A percentile compares a stretch with the other conserved stretches of the same genome.
These are phyloP conservation scores for Paracanthobrama guichenoti DNA, from an alignment of 2,113 vertebrate species.

Conservation along the genomic window DNA sequence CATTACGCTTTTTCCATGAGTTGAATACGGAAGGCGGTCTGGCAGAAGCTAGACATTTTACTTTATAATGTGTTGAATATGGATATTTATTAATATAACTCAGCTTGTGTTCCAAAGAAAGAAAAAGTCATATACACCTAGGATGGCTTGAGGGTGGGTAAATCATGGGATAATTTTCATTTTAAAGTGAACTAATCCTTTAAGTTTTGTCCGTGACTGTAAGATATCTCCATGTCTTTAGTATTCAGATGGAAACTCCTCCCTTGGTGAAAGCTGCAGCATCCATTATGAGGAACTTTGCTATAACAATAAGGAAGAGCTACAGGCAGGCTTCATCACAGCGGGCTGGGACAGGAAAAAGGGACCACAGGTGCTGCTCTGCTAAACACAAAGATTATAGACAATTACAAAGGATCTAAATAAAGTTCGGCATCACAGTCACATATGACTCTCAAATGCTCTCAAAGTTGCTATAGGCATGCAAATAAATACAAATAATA, in stretches of 20 bases:
- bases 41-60: no score
- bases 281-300: slow-evolving; percentile 69
- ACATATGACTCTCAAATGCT: background rate
- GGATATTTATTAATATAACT: no score
- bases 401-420: background rate
- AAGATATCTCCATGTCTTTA: slow-evolving; percentile 36
- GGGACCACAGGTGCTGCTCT: slow-evolving; percentile 70
- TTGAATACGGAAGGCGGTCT: no score
- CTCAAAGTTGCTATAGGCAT: background rate
- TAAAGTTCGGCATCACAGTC: background rate
- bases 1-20: no score
- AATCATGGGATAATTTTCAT: no score
- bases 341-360: slow-evolving; percentile 77
- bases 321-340: slow-evolving; percentile 75
- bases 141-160: no score
- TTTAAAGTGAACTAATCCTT: no score
- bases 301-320: slow-evolving; percentile 72
- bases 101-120: no score
- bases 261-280: slow-evolving; percentile 74
- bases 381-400: background rate
- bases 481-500: background rate
- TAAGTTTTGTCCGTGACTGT: background rate
- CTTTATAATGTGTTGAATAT: no score
- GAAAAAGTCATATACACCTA: no score
- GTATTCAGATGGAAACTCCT: slow-evolving; percentile 73